phyloP scores from a whole-genome alignment of 2,797 vertebrate species.

The Pygocentrus nattereri region DNA sequence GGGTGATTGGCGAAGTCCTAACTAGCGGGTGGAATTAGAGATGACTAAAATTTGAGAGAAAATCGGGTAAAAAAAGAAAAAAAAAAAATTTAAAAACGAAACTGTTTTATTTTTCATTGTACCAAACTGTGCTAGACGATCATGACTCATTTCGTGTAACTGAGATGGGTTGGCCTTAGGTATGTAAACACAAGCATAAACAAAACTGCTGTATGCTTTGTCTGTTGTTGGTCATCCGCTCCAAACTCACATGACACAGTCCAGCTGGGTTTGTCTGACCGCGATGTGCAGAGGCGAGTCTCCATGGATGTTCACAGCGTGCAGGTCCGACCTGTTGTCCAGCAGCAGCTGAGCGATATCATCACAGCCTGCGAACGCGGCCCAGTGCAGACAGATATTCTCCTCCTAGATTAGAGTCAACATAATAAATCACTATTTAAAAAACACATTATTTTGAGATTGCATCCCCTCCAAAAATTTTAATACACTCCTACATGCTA shows the following conservation, averaged over 20 bases:
- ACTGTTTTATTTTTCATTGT: no score
- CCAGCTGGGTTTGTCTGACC: constrained; percentile 91
- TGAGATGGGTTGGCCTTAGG: no score
- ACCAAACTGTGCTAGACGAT: no score
- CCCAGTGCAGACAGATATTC: constrained; percentile 98
- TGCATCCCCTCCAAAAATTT: no score
- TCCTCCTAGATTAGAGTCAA: constrained; percentile 84
- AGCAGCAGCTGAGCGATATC: constrained; percentile 90
- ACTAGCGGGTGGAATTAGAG: no score
- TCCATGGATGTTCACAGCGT: constrained; percentile 89
- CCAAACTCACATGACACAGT: constrained; percentile 92
- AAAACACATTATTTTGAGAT: not conserved
- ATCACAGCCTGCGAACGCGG: constrained; percentile 91
- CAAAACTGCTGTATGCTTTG: not conserved
- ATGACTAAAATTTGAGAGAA: no score
- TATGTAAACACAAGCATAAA: no score
- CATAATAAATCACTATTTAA: not conserved
- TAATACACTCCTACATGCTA: no score
- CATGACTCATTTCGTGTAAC: no score
- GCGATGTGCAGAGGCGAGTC: constrained; percentile 93
- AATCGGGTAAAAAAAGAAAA: no score
- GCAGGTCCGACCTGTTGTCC: constrained; percentile 89
- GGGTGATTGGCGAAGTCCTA: no score
- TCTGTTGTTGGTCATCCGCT: not conserved
- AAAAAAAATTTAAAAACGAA: no score